These are phyloP conservation scores for Atlantisia rogersi DNA, from an alignment of 2,113 vertebrate genomes.

Conservation along the genomic window DNA sequence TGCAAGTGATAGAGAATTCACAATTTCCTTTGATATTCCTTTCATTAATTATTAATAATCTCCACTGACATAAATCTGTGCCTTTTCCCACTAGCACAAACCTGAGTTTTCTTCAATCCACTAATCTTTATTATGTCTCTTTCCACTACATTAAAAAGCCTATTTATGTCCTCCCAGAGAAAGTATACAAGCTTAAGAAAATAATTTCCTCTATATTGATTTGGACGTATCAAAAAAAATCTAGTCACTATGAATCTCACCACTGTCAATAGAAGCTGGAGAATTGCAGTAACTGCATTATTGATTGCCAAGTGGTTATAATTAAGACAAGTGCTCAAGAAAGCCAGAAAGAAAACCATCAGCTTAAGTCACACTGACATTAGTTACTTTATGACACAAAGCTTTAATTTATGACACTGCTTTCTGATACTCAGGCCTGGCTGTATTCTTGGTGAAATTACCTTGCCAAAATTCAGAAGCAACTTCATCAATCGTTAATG, in stretches of 20 bases:
- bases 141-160: neutral
- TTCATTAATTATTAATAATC: neutral
- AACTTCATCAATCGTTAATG: neutral
- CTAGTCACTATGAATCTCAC: neutral
- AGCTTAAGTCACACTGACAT: neutral
- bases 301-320: neutral
- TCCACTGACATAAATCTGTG: neutral
- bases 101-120: neutral
- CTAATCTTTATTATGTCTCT: neutral
- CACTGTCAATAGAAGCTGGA: neutral
- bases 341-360: neutral
- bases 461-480: neutral
- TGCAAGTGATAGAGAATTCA: neutral
- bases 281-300: neutral
- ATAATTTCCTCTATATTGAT: neutral
- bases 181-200: neutral
- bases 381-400: neutral
- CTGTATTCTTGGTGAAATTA: neutral
- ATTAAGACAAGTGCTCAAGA: neutral
- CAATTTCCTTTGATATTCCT: neutral
- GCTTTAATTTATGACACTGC: neutral
- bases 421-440: neutral
- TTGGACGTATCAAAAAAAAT: neutral
- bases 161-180: neutral
- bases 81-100: neutral